Base-by-base conservation (phyloP, 1,140 invertebrate genomes). In the Cataglyphis hispanica region DNA sequence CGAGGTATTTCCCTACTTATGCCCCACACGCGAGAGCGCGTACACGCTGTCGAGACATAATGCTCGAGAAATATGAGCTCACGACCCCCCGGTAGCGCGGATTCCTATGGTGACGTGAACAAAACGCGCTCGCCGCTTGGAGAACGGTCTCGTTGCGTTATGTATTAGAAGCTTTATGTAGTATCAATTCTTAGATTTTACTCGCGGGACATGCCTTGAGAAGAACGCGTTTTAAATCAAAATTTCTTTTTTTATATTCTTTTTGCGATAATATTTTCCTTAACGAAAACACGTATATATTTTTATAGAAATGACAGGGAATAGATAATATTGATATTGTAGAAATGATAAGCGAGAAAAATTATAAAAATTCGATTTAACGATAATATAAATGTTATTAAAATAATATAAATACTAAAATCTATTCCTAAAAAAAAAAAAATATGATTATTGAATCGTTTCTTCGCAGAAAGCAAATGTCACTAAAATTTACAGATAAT, bases 31-130 rank as follows among this genome's bases (percentile, higher is more conserved):
- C 87, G 84, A 56, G 89, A 72, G 91, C 86, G 85, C 84, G 89
- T 89, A 87, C 84, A 83, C 87, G 87, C 87, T 86, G 87, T 90
- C 89, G 61, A 67, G 91, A 88, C 89, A 91, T 91, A 93, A 92
- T 92, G 87, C 90, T 89, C 86, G 89, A 92, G 92, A 93, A 92
- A 93, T 93, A 92, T 92, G 92, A 91, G 92, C 92, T 92, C 92
- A 93, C 91, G 93, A 93, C 92, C 92, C 89, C 81, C 85, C 84
- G 86, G 88, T 89, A 85, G 87, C 89, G 88, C 90, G 86, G 91
- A 91, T 92, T 91, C 91, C 78, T 83, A 61, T 88, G 90, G 92
- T 91, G 92, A 93, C 92, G 92, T 88, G 91, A 92, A 92, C 90
- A 91, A 88, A 90, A 90, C 74, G 87, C 88, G 88, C 70, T 67